A percentile compares a stretch with the other conserved stretches of the same genome.
Evolutionary conservation across 2,888 invertebrate species (phyloP).

Genomic region (Chloromyia formosa): DNA sequence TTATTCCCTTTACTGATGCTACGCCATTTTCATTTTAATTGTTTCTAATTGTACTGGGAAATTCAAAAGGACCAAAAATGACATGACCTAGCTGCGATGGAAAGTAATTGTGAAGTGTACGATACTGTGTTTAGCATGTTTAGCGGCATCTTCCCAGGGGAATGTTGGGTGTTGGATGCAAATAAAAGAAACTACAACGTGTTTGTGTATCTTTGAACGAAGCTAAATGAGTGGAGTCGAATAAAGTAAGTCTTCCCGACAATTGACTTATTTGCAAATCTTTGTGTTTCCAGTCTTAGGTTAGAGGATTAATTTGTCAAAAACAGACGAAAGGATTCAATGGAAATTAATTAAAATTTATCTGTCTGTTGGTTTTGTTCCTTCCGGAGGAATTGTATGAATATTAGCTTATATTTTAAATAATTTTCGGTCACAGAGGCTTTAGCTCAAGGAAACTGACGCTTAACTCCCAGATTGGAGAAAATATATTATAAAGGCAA

Average conservation of each 20-base stretch:
- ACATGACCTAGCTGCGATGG: not conserved
- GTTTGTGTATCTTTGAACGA: not conserved
- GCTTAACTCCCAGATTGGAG: too few relatives aligned
- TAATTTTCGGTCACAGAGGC: too few relatives aligned
- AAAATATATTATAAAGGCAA: too few relatives aligned
- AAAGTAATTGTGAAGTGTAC: slow-evolving; percentile 16
- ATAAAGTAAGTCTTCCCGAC: not conserved
- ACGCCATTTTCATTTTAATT: slow-evolving; percentile 28
- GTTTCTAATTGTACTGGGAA: slow-evolving; percentile 25
- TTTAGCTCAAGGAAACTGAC: too few relatives aligned
- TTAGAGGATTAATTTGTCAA: too few relatives aligned
- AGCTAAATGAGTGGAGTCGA: not conserved
- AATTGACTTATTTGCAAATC: not conserved
- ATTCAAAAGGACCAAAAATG: slow-evolving; percentile 23
- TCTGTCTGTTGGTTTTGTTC: too few relatives aligned
- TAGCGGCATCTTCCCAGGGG: not conserved
- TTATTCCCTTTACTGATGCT: not conserved
- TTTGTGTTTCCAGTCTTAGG: too few relatives aligned
- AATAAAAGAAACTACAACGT: not conserved
- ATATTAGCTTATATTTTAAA: too few relatives aligned
- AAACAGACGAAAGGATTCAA: too few relatives aligned
- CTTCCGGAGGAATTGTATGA: too few relatives aligned
- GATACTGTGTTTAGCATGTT: not conserved
- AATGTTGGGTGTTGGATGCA: not conserved
- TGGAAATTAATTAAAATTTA: too few relatives aligned